Percentiles rank a stretch among this genome's conserved stretches.
Evolutionary conservation across 2,888 invertebrate species (phyloP).

Genomic region (Bruchidius siliquastri): DNA sequence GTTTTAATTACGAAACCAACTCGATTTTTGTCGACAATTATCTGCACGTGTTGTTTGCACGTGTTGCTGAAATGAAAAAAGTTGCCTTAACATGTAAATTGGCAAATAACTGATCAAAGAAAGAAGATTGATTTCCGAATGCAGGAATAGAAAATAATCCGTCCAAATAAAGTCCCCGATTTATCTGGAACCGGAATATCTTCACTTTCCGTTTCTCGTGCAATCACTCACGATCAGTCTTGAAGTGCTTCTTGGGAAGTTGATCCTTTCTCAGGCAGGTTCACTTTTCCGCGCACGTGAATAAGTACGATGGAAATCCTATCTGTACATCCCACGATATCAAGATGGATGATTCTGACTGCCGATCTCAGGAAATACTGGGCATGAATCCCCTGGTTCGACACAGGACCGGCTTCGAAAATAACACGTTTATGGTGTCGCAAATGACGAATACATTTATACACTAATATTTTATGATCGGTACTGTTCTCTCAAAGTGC

Average conservation of each 20-base stretch:
- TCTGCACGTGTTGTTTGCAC: too few species aligned
- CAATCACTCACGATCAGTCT: neutral
- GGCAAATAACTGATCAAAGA: too few species aligned
- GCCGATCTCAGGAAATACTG: neutral
- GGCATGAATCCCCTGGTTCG: neutral
- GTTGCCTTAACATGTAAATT: too few species aligned
- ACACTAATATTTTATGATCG: too few species aligned
- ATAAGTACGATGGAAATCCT: neutral
- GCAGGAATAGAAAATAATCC: neutral
- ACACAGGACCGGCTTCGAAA: neutral
- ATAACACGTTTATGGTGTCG: too few species aligned
- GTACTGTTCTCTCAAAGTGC: too few species aligned
- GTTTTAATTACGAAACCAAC: too few species aligned
- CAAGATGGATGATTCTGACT: neutral
- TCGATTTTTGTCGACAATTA: too few species aligned
- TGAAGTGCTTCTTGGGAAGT: neutral
- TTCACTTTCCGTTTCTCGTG: neutral
- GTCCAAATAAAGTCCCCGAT: neutral
- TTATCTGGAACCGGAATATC: neutral
- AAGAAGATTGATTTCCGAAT: neutral
- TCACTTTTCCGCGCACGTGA: neutral
- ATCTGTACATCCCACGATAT: neutral
- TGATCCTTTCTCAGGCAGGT: neutral
- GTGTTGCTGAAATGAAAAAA: too few species aligned
- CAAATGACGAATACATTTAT: too few species aligned